Conservation (phyloP, 2,888 invertebrate species). For the Parasteatoda lunata region DNA sequence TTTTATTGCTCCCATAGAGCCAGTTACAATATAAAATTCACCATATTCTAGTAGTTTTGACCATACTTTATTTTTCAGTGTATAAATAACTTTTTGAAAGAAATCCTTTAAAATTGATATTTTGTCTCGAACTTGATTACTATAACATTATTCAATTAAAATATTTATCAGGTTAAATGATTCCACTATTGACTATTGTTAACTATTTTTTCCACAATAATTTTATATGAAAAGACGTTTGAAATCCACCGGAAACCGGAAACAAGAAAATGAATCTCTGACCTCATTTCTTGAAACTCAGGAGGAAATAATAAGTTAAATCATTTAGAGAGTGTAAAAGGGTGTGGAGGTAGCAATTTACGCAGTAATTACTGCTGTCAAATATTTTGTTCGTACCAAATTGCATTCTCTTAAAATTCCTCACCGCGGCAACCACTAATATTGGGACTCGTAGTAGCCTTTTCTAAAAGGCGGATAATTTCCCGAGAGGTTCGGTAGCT, state of each 20-base stretch:
- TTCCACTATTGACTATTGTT: no score
- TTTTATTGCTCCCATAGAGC: no score
- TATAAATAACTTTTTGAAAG: no score
- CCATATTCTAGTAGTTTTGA: no score
- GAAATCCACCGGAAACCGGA: background rate
- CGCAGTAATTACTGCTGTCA: conserved; percentile 58
- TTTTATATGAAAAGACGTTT: background rate
- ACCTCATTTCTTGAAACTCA: conserved; percentile 9
- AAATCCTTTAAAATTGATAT: no score
- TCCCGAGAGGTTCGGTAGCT: conserved; percentile 22
- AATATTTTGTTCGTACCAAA: conserved; percentile 62
- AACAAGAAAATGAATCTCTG: background rate
- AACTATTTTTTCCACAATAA: no score
- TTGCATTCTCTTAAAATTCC: conserved; percentile 62
- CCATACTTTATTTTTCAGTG: no score
- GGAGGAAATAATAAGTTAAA: conserved; percentile 45
- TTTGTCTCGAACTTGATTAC: no score
- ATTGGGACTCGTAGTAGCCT: conserved; percentile 28
- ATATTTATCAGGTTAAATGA: no score
- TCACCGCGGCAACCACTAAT: conserved; percentile 54
- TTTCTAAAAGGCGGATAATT: conserved; percentile 39
- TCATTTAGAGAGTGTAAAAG: conserved; percentile 22
- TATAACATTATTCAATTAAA: no score
- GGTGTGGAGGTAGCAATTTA: conserved; percentile 38
- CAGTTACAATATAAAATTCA: no score